Conservation (phyloP, 2,113 vertebrate species). For the Salvator merianae region DNA sequence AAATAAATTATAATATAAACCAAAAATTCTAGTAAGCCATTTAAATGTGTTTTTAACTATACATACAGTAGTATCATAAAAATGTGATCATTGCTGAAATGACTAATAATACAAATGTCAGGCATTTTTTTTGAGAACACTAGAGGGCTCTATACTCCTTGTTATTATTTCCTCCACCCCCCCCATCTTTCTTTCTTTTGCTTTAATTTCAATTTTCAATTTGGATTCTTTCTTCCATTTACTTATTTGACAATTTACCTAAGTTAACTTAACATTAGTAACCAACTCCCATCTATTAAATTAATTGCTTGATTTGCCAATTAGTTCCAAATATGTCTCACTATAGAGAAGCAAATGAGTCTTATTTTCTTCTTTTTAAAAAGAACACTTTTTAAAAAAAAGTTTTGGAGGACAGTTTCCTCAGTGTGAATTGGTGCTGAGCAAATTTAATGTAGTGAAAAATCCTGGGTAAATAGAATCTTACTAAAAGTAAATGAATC, state of each 20-base stretch:
- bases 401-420: constrained; percentile 17
- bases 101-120: neutral
- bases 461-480: no score
- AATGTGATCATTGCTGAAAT: neutral
- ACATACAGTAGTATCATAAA: neutral
- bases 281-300: constrained; percentile 55
- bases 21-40: neutral
- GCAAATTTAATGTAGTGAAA: neutral
- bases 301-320: constrained; percentile 65
- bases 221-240: constrained; percentile 59
- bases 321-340: constrained; percentile 64
- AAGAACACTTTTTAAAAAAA: constrained; percentile 35
- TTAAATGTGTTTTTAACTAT: neutral
- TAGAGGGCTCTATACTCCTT: constrained; percentile 74
- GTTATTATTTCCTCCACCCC: no score
- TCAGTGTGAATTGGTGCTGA: neutral
- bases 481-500: no score
- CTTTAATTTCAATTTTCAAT: constrained; percentile 30
- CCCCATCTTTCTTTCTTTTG: no score
- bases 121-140: constrained; percentile 44
- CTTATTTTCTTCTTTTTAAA: constrained; percentile 59
- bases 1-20: no score
- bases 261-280: constrained; percentile 60
- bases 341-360: constrained; percentile 40
- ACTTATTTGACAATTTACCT: constrained; percentile 65